Base-by-base conservation (phyloP, 2,888 invertebrate genomes). In the Calameuta pallipes region DNA sequence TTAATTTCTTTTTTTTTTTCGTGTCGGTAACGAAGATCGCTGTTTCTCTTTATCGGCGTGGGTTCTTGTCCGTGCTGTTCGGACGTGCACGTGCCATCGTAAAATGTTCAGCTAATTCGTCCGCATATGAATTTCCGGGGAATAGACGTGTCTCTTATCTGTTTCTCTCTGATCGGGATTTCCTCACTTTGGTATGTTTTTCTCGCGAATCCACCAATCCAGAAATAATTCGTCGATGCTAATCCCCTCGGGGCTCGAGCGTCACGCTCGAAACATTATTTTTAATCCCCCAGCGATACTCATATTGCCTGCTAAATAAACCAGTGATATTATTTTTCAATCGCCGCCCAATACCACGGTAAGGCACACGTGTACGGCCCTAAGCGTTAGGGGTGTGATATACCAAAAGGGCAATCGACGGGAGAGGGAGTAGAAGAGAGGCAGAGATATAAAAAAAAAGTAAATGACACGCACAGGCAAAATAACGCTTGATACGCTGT, bases 241-340 rank as follows among this genome's bases (percentile, higher is more conserved):
- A 89, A 90, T 90, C 90, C 90, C 84, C 81, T 83, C 83, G 83
- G 85, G 87, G 86, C 82, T 84, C 86, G 86, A 79, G 85, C 86
- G 88, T 90, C 90, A 90, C 90, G 89, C 88, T 88, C 88, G 87
- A 87, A 86, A 90, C 89, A 89, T 89, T 88, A 89, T 90, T 90
- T 90, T 90, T 91, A 91, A 90, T 90, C 90, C 87, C 88, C 85
- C 82, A 80, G 85, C 85, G 84, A 84, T 85, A 78, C 81, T 79
- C 81, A 76, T 81, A 81, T 81, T 81, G 82, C 79, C 80, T 83
- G 86, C 87, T 90, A 90, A 90, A 90, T 90, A 91, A 91, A 90
- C 90, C 82, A 81, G 76, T 85, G 86, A 89, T 91, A 90, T 91
- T 91, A 91, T 91, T 91, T 91, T 91, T 91, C 88, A 87, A 90